These are phyloP conservation scores for Amyelois transitella DNA, from an alignment of 1,140 invertebrate species.

Conservation along the genomic window DNA sequence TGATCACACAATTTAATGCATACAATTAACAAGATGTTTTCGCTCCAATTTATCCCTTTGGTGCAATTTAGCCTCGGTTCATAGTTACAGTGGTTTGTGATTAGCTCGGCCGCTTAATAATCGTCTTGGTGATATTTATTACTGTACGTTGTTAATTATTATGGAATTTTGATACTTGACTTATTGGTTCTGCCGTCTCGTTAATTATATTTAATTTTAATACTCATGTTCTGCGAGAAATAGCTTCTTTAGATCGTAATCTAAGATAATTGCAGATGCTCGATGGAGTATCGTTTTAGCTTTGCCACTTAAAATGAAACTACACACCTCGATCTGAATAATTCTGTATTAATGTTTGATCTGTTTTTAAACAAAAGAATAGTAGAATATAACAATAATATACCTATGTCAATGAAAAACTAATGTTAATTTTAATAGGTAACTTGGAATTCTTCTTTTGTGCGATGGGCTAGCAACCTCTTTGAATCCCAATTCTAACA, in stretches of 20 bases:
- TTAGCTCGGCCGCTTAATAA: conserved; percentile 60
- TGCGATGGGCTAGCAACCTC: no score
- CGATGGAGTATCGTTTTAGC: background rate
- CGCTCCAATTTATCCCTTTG: conserved; percentile 16
- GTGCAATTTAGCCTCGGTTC: conserved; percentile 2
- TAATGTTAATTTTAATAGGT: no score
- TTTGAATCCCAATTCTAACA: no score
- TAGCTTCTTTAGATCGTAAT: conserved; percentile 6
- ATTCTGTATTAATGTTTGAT: background rate
- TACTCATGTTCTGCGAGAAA: conserved; percentile 12
- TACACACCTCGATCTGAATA: background rate
- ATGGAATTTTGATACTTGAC: conserved; percentile 69
- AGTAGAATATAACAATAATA: no score
- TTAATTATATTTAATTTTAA: conserved; percentile 33
- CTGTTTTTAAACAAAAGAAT: no score
- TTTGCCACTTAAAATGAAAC: background rate
- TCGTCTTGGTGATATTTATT: conserved; percentile 65
- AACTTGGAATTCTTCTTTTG: no score
- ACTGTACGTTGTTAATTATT: conserved; percentile 57
- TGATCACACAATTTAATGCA: background rate
- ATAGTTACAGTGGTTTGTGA: conserved; percentile 31
- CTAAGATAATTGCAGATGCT: conserved; percentile 1
- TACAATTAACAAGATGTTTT: background rate
- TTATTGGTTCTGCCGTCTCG: conserved; percentile 40
- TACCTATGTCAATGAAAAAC: no score